Conservation (phyloP, 2,113 vertebrate genomes). For the Merops nubicus region DNA sequence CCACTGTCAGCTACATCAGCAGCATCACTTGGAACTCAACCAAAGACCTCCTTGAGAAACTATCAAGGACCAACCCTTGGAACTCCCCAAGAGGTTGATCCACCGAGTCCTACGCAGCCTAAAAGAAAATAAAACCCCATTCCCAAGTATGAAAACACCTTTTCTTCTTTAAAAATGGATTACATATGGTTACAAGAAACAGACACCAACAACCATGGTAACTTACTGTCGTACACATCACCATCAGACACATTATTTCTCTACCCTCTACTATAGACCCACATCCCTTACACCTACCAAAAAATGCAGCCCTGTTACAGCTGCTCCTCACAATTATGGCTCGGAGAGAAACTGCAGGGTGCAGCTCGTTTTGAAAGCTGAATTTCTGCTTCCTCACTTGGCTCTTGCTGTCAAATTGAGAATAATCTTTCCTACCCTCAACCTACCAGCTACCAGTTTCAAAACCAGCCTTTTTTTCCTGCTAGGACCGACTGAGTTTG, state of each 20-base stretch:
- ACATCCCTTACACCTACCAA: neutral
- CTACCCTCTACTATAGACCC: neutral
- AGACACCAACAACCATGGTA: neutral
- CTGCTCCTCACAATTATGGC: neutral
- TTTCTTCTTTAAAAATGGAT: neutral
- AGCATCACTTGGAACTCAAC: neutral
- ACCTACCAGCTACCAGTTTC: neutral
- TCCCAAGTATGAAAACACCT: neutral
- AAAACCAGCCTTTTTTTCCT: neutral
- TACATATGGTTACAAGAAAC: neutral
- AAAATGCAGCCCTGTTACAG: neutral
- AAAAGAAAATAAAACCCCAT: neutral
- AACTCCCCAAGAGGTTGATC: neutral
- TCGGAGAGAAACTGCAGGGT: neutral
- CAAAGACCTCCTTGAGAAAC: neutral
- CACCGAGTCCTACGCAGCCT: neutral
- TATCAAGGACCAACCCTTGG: neutral
- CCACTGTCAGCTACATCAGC: neutral
- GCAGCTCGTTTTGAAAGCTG: neutral
- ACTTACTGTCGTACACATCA: neutral
- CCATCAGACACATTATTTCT: neutral
- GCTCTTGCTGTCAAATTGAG: neutral
- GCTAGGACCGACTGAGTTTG: neutral
- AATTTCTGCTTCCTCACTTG: neutral
- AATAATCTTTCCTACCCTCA: neutral